These are phyloP conservation scores for Sycophila texana DNA, from an alignment of 2,888 invertebrate species.

Conservation along the genomic window DNA sequence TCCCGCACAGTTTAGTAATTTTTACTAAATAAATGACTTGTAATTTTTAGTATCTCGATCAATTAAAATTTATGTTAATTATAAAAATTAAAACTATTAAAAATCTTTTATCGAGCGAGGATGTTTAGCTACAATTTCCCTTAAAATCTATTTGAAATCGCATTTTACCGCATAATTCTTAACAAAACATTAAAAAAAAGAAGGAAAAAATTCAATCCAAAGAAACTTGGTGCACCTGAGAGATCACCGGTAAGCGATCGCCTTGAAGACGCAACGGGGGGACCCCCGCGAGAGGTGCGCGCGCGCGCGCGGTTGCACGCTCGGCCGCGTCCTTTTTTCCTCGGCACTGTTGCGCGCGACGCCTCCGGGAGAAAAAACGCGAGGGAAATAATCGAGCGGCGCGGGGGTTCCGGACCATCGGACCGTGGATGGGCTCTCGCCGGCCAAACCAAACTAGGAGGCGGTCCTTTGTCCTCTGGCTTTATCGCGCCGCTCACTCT, in stretches of 20 bases:
- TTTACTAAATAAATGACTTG: too few relatives aligned
- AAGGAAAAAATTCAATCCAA: too few relatives aligned
- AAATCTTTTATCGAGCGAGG: too few relatives aligned
- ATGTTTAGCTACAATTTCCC: too few relatives aligned
- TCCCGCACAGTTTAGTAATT: too few relatives aligned
- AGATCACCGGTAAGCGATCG: too few relatives aligned
- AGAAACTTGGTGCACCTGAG: too few relatives aligned
- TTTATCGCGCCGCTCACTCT: slow-evolving; percentile 22
- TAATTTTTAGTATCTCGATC: too few relatives aligned
- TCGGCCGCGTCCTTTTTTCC: slow-evolving; percentile 15
- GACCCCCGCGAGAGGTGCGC: slow-evolving; percentile 44
- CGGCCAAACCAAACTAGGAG: background rate
- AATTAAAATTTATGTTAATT: too few relatives aligned
- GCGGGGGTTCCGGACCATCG: slow-evolving; percentile 44
- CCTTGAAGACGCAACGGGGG: background rate
- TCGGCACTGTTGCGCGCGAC: background rate
- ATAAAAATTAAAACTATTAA: too few relatives aligned
- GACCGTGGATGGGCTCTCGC: slow-evolving; percentile 22
- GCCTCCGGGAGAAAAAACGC: slow-evolving; percentile 9
- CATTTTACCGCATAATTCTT: background rate
- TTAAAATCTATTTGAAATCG: too few relatives aligned
- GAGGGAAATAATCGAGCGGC: slow-evolving; percentile 34
- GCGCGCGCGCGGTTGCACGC: slow-evolving; percentile 41
- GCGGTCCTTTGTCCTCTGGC: slow-evolving; percentile 1
- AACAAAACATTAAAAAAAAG: background rate